Base-by-base conservation (phyloP, 2,888 invertebrate genomes). In the Dryobotodes eremita region DNA sequence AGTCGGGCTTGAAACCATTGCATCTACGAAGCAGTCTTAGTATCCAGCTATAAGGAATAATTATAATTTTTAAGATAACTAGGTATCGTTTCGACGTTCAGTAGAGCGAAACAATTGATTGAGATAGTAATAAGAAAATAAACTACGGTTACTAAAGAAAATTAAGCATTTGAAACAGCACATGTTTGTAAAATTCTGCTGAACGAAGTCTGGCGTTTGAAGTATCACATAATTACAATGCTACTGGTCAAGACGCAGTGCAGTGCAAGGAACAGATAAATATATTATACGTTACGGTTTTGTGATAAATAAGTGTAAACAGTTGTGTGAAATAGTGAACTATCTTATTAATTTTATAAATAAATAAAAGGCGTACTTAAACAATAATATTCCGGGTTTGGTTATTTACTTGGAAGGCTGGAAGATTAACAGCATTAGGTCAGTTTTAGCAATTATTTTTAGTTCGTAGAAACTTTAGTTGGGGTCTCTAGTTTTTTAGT, bases 211-310 rank as follows among this genome's bases (percentile, higher is more conserved):
- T 11, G 62, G 62, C 53, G 62, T n/a, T 55, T 3, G 20, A 55
- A 59, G 72, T 48, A 85, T 55, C 72, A 65, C 70, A 66, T 68
- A 71, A 66, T 50, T 68, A 64, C 55, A 72, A 36, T 80, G 72
- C 50, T 53, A 53, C 15, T 31, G 15, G 61, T 2, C 82, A 48
- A 66, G 61, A 62, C 71, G 66, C 79, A 62, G n/a, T 50, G 57
- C 36, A 66, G 75, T 83, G 86, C 83, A 78, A 78, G 48, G 65
- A 13, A 78, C 71, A 42, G 72, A 86, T 83, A 75, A 83, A 79
- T 79, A 62, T 65, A 65, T 61, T 31, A 66, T 73, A 72, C 36
- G 8, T 62, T 46, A 62, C 13, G 57, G 57, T 62, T 59, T 53
- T 36, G 64, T n/a, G 82, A 70, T 75, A 82, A 71, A n/a, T 46